Conservation (phyloP, 2,797 vertebrate species). For the Synaphobranchus kaupii region DNA sequence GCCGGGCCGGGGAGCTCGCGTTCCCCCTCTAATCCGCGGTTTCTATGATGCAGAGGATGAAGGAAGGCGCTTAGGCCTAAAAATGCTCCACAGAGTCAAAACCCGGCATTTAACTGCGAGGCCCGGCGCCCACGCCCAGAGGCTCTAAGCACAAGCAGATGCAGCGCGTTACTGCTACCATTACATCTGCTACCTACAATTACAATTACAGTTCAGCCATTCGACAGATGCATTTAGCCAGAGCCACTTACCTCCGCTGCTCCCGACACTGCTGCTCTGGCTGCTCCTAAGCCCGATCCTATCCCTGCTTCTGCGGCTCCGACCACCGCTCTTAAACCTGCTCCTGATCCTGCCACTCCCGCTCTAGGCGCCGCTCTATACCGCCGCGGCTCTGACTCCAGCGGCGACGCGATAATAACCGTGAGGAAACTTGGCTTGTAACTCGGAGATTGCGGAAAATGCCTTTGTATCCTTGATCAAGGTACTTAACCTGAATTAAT, state of each 20-base stretch:
- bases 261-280: neutral
- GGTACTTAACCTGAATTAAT: no score
- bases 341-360: no score
- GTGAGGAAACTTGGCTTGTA: no score
- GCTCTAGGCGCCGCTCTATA: no score
- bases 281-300: neutral
- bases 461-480: no score
- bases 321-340: neutral
- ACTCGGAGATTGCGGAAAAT: no score
- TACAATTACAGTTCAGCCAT: neutral
- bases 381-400: no score
- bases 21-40: constrained; percentile 12
- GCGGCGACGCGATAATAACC: no score
- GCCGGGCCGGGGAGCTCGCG: no score
- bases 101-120: constrained; percentile 11
- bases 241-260: neutral
- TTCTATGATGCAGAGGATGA: neutral
- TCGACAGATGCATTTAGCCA: neutral
- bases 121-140: neutral
- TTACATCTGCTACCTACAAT: neutral
- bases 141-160: constrained; percentile 8
- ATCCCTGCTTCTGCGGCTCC: neutral
- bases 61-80: constrained; percentile 8
- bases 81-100: neutral
- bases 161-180: neutral